Conservation (phyloP, 2,888 invertebrate species). For the Nudaria mundana region DNA sequence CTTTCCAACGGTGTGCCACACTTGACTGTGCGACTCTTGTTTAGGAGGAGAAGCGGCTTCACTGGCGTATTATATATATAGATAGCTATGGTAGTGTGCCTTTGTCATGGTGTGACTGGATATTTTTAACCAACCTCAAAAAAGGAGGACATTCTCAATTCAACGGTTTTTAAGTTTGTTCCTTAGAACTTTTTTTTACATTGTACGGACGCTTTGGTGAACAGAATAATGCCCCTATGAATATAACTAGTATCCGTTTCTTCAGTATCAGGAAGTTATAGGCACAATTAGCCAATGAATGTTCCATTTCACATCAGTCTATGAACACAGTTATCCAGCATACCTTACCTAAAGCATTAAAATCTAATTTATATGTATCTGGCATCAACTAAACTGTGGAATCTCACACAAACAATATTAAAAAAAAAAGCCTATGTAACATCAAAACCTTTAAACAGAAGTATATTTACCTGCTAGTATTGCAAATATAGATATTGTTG, state of each 20-base stretch:
- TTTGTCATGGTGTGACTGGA: no score
- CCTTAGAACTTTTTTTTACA: no score
- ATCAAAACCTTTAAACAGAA: slow-evolving; percentile 13
- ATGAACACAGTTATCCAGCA: slow-evolving; percentile 79
- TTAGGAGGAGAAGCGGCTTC: no score
- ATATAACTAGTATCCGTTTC: not conserved
- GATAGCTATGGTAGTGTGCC: no score
- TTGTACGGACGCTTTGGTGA: no score
- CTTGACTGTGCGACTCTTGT: no score
- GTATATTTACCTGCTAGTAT: slow-evolving; percentile 26
- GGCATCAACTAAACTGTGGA: slow-evolving; percentile 73
- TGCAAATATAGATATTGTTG: slow-evolving; percentile 46
- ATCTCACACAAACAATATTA: slow-evolving; percentile 58
- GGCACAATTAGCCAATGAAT: slow-evolving; percentile 28
- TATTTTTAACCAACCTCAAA: no score
- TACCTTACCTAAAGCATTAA: slow-evolving; percentile 79
- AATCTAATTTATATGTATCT: slow-evolving; percentile 78
- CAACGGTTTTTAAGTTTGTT: no score
- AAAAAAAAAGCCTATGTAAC: slow-evolving; percentile 26
- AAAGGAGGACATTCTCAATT: no score
- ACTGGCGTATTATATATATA: no score
- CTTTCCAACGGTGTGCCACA: no score
- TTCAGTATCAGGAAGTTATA: slow-evolving; percentile 19
- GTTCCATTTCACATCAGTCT: slow-evolving; percentile 60
- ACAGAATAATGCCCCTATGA: no score